Evolutionary conservation across 2,888 invertebrate genomes (phyloP), one percentile per base, ranked within the genome.

Genomic region (Ennomos quercinarius): DNA sequence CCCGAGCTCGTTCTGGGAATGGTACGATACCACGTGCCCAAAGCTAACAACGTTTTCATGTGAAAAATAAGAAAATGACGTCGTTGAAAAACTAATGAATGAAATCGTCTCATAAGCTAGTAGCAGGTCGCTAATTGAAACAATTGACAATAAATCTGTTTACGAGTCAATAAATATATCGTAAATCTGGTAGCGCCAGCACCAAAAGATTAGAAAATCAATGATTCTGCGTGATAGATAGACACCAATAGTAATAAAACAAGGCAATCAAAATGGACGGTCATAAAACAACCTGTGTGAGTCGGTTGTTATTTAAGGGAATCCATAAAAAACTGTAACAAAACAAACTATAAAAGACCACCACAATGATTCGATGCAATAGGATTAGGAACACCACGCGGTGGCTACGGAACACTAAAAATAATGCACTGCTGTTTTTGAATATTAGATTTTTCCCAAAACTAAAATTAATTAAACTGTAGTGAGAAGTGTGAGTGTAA

Each of bases 291-390:
- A 82, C 77, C 79, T 77, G 82, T 85, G 83, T 78, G 84, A 82
- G 79, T 77, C 73, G 63, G 58, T 71, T 66, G 80, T 82, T 86
- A 87, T 87, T 89, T 86, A 80, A 78, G 78, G 83, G 78, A 83
- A 83, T 73, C 76, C 76, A 86, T 85, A 87, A 87, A 27, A 88
- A 87, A 81, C 76, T 74, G 71, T 76, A 80, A 75, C 80, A 82
- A 80, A 87, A 84, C 84, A 86, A 84, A 85, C 78, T 76, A 81
- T 76, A 68, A 78, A 75, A 83, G 91, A 90, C 91, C 91, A 91
- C 89, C 91, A 85, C 91, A 86, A 77, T 81, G 85, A 74, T 76
- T 71, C 68, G 63, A 66, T 74, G 75, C 77, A 76, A 71, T 74
- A 67, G 70, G 55, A 77, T 79, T 74, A 81, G 70, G 55, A 77